Base-by-base conservation (phyloP, 2,888 invertebrate species). In the Agonopterix arenella region DNA sequence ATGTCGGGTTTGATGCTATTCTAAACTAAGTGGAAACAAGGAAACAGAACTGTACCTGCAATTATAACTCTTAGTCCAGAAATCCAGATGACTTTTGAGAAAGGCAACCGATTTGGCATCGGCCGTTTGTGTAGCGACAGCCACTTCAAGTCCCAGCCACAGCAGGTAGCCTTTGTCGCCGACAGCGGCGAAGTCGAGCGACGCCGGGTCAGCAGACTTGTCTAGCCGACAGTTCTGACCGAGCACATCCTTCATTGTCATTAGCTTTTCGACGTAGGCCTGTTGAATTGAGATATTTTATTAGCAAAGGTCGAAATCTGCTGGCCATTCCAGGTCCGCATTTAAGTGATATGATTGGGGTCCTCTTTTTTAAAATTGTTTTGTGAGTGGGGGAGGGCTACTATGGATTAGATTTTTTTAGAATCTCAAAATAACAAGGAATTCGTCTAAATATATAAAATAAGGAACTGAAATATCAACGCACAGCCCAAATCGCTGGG, bases 101-200 rank as follows among this genome's bases (percentile, higher is more conserved):
- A 95, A 94, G 1, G 96, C 95, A 11, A 91, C 90, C 2, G 93
- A 91, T 18, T 94, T 93, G 1, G 95, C 94, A 47, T 91, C 92
- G 0, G 92, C 90, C 0, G 67, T 56, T 40, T 94, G 93, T 1
- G 96, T 94, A 11, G 90, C 91, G 0, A 93, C 92, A 1, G 93
- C 90, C 1, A 95, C 94, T 57, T 96, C 92, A 59, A 96, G 93
- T 11, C 95, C 90, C 18, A 96, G 90, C 79, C 95, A 91, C 43
- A 97, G 78, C 52, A 97, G 80, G 52, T 94, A 92, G 0, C 96
- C 97, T 49, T 93, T 91, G 76, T 96, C 95, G 4, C 96, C 96
- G 9, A 95, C 86, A 54, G 92, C 91, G 0, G 74, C 65, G 4
- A 95, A 84, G n/a, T 96, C 96, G 62, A 94, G 90, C 44, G 94